These are phyloP conservation scores for Luidia sarsii DNA, from an alignment of 53 echinoderm and acorn worm species.

Conservation along the genomic window DNA sequence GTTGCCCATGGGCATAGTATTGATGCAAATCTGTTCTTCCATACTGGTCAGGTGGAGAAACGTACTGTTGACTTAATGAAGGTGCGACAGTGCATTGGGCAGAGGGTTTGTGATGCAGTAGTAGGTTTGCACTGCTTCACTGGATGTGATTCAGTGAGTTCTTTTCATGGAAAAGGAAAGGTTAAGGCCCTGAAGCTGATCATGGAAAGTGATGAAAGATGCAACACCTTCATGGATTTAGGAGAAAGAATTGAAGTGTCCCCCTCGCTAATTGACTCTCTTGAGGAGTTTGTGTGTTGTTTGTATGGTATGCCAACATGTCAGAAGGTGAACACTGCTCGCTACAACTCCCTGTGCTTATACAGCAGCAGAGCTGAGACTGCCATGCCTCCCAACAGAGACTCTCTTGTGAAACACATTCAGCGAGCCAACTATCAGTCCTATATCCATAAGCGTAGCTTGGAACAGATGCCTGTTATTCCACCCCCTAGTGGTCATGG, in stretches of 20 bases:
- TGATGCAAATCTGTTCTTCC: slow-evolving; percentile 23
- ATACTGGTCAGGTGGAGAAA: slow-evolving; percentile 45
- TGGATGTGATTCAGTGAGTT: slow-evolving; percentile 68
- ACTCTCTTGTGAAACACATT: slow-evolving; percentile 40
- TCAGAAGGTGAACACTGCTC: slow-evolving; percentile 24
- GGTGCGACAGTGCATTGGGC: not conserved
- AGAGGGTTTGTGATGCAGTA: not conserved
- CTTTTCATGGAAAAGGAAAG: slow-evolving; percentile 63
- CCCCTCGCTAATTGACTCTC: slow-evolving; percentile 11
- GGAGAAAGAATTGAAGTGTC: slow-evolving; percentile 7
- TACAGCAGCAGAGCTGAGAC: not conserved
- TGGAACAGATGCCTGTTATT: not conserved
- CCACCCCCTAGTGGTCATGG: slow-evolving; percentile 44
- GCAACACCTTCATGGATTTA: slow-evolving; percentile 6
- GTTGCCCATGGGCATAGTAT: slow-evolving; percentile 7
- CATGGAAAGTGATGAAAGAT: slow-evolving; percentile 22
- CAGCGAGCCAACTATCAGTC: slow-evolving; percentile 42
- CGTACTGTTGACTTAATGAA: not conserved
- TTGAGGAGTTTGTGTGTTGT: slow-evolving; percentile 49
- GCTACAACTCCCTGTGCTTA: slow-evolving; percentile 2
- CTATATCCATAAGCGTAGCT: not conserved
- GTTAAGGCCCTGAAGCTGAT: slow-evolving; percentile 20
- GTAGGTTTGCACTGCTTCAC: slow-evolving; percentile 59
- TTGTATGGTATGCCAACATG: slow-evolving; percentile 26
- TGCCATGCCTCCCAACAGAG: slow-evolving; percentile 39